phyloP scores from a whole-genome alignment of 2,797 vertebrate genomes.

The Pterois miles region DNA sequence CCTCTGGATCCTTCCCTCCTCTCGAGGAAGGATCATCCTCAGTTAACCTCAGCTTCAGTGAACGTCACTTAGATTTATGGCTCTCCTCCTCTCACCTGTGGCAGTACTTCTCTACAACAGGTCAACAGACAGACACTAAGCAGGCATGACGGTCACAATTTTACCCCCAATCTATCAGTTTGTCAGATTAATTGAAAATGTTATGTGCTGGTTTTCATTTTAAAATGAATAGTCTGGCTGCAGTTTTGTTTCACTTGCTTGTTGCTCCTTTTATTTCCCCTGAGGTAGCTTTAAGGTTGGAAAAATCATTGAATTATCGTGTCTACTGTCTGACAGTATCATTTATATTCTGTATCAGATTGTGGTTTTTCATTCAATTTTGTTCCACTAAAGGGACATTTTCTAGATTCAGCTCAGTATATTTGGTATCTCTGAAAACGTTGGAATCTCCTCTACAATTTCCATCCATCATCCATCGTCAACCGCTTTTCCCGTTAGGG shows the following conservation, averaged over 20 bases:
- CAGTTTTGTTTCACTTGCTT: not conserved
- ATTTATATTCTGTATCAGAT: not conserved
- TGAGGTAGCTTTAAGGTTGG: not conserved
- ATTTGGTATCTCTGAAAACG: not conserved
- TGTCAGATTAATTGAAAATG: not conserved
- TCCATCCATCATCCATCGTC: too few relatives aligned
- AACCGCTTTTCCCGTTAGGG: too few relatives aligned
- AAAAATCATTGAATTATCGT: not conserved
- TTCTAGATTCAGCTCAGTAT: not conserved
- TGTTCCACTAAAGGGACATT: not conserved
- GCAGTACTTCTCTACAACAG: constrained; percentile 48
- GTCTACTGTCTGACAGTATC: not conserved
- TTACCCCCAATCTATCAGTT: constrained; percentile 14
- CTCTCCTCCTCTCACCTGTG: constrained; percentile 52
- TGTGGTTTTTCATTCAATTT: not conserved
- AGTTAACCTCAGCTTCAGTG: constrained; percentile 50
- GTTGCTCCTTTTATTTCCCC: not conserved
- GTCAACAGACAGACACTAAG: constrained; percentile 47
- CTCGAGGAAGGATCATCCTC: constrained; percentile 54
- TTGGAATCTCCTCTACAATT: not conserved
- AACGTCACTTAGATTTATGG: constrained; percentile 59
- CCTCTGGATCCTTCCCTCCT: constrained; percentile 43
- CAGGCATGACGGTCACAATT: constrained; percentile 34
- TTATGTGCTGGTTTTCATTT: not conserved
- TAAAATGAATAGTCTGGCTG: not conserved